These are phyloP conservation scores for Coenonympha arcania DNA, from an alignment of 2,888 invertebrate genomes.

Conservation along the genomic window DNA sequence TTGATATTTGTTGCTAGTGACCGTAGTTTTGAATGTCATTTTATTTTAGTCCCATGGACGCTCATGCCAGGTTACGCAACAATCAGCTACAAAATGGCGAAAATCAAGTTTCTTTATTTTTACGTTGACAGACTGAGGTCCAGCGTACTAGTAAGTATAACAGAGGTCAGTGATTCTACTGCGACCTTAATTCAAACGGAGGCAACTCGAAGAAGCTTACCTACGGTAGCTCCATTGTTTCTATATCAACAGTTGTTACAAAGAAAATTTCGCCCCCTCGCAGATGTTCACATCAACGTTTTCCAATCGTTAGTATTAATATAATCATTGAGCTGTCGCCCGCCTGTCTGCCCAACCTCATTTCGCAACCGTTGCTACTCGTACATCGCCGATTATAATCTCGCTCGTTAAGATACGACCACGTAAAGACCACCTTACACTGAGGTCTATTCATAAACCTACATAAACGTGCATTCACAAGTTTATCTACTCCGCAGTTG, in stretches of 20 bases:
- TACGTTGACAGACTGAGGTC: too few species aligned
- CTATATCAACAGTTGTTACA: background rate
- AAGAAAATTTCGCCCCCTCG: background rate
- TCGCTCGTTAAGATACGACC: constrained; percentile 1
- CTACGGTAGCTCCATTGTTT: background rate
- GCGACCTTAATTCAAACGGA: too few species aligned
- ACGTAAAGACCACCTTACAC: constrained; percentile 3
- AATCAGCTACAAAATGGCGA: too few species aligned
- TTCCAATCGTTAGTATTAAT: constrained; percentile 7
- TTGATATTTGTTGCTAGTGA: too few species aligned
- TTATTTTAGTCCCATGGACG: too few species aligned
- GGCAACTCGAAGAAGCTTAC: background rate
- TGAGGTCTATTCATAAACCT: background rate
- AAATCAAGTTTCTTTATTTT: too few species aligned
- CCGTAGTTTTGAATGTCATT: too few species aligned
- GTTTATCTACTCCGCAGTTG: too few species aligned
- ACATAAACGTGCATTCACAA: background rate
- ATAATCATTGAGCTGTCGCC: constrained; percentile 1
- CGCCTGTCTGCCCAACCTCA: constrained; percentile 9
- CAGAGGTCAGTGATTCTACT: too few species aligned
- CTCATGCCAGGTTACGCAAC: too few species aligned
- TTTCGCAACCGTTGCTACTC: constrained; percentile 3
- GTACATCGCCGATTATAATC: constrained; percentile 9
- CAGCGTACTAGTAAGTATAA: too few species aligned
- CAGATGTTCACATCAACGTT: background rate